Percentiles rank a stretch among this genome's conserved stretches.
Evolutionary conservation across 2,797 vertebrate species (phyloP).

Genomic region (Pelochelys cantorii): DNA sequence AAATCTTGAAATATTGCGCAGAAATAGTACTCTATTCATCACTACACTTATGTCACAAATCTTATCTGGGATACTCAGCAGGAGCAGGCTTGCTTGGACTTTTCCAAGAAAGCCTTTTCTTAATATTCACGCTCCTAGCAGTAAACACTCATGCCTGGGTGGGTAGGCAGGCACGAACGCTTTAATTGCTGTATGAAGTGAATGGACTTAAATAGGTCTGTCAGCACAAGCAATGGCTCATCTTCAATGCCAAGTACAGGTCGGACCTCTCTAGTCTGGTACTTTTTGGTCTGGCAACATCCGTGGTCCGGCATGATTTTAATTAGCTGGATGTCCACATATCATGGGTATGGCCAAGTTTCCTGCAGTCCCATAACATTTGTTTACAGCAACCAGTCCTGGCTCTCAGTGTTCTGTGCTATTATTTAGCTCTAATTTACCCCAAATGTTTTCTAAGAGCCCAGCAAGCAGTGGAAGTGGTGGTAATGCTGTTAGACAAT

Average conservation of each 20-base stretch:
- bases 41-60: background rate
- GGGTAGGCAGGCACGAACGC: background rate
- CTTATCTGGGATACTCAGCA: slow-evolving; percentile 8
- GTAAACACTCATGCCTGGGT: background rate
- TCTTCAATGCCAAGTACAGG: background rate
- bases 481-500: too few relatives aligned
- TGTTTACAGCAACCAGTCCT: too few relatives aligned
- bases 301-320: too few relatives aligned
- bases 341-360: too few relatives aligned
- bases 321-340: too few relatives aligned
- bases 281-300: too few relatives aligned
- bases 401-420: too few relatives aligned
- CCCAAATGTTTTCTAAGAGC: too few relatives aligned
- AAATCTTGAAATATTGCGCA: background rate
- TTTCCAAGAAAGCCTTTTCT: slow-evolving; percentile 12
- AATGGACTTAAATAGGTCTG: slow-evolving; percentile 3
- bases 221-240: background rate
- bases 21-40: background rate
- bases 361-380: too few relatives aligned
- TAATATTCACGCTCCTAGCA: background rate
- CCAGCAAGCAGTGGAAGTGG: too few relatives aligned
- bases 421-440: too few relatives aligned
- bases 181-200: background rate
- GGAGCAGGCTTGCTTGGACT: background rate
- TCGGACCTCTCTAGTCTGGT: too few relatives aligned